Percentiles rank a stretch among this genome's conserved stretches.
phyloP scores from a whole-genome alignment of 2,797 vertebrate species.

The Prionace glauca region DNA sequence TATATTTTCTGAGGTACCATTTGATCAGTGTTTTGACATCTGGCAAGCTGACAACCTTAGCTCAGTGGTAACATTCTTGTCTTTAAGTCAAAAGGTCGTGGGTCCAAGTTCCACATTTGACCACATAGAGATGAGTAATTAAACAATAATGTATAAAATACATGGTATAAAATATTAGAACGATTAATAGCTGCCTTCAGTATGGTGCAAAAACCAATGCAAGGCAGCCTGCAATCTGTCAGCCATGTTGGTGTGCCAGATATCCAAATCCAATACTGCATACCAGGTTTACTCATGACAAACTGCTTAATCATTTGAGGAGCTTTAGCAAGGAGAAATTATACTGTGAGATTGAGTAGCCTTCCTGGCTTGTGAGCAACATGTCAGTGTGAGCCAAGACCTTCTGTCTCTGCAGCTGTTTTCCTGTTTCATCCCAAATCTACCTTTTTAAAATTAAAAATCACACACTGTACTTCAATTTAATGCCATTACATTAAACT shows the following conservation, averaged over 20 bases:
- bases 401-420: not conserved
- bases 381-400: not conserved
- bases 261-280: not conserved
- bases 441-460: not conserved
- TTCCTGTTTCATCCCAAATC: not conserved
- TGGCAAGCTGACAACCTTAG: not conserved
- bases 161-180: not conserved
- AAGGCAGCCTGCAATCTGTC: not conserved
- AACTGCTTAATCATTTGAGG: not conserved
- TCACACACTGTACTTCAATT: not conserved
- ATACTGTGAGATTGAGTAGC: not conserved
- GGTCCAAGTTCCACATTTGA: not conserved
- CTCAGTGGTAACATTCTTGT: not conserved
- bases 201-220: not conserved
- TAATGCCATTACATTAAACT: not conserved
- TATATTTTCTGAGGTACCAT: not conserved
- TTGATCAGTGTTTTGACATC: constrained; percentile 19
- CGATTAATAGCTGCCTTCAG: not conserved
- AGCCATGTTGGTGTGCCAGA: not conserved
- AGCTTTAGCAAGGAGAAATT: not conserved
- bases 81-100: not conserved
- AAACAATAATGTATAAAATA: not conserved
- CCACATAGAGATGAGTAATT: not conserved
- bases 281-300: not conserved
- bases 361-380: not conserved